These are phyloP conservation scores for Ficedula albicollis DNA, from an alignment of 2,797 vertebrate species.

Conservation along the genomic window DNA sequence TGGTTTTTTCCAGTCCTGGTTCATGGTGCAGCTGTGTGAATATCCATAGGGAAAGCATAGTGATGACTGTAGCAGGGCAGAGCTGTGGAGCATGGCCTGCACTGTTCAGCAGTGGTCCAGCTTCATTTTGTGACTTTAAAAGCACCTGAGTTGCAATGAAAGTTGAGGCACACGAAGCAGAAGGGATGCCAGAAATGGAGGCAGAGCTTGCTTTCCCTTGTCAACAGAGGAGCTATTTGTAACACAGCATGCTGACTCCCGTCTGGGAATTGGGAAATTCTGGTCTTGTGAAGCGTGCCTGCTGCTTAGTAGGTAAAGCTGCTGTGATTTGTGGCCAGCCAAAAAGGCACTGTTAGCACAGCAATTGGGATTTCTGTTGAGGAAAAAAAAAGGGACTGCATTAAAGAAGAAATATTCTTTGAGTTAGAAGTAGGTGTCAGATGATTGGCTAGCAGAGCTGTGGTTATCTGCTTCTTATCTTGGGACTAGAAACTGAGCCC, in stretches of 20 bases:
- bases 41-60: not conserved
- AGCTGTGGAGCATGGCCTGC: not conserved
- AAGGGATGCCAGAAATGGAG: not conserved
- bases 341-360: not conserved
- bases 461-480: not conserved
- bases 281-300: accelerated
- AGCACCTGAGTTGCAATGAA: not conserved
- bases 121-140: not conserved
- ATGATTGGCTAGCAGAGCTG: not conserved
- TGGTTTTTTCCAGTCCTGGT: not conserved
- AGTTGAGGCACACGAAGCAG: accelerated
- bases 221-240: not conserved
- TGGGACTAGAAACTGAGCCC: not conserved
- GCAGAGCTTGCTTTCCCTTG: not conserved
- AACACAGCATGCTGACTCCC: not conserved
- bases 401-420: not conserved
- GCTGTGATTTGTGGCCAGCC: not conserved
- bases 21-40: not conserved
- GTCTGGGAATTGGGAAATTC: not conserved
- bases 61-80: not conserved
- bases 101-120: accelerated
- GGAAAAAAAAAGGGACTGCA: not conserved
- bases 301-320: not conserved
- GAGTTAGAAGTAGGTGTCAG: not conserved
- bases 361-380: not conserved